Conservation (phyloP, 2,797 vertebrate species). For the Danio albolineatus region DNA sequence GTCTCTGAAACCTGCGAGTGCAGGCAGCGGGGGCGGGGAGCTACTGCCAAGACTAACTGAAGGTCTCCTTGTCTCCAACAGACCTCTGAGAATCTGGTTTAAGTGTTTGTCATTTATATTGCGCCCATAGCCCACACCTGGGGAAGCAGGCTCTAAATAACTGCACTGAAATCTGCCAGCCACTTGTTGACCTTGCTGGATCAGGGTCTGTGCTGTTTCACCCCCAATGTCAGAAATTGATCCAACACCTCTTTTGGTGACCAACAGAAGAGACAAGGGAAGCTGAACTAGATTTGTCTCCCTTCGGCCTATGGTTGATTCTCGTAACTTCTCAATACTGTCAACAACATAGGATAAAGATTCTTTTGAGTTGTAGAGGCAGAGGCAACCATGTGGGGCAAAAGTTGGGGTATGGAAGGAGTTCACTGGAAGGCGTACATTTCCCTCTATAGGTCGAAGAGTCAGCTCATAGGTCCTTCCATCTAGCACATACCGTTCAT, state of each 20-base stretch:
- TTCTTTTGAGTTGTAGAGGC: slow-evolving; percentile 98
- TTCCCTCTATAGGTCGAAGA: slow-evolving; percentile 95
- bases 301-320: slow-evolving; percentile 85
- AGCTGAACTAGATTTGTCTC: slow-evolving; percentile 86
- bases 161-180: slow-evolving; percentile 89
- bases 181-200: slow-evolving; percentile 92
- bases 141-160: slow-evolving; percentile 90
- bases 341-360: slow-evolving; percentile 95
- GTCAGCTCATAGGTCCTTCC: slow-evolving; percentile 94
- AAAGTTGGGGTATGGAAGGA: slow-evolving; percentile 96
- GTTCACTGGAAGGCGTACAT: slow-evolving; percentile 95
- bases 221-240: slow-evolving; percentile 87
- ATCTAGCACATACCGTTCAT: slow-evolving; percentile 92
- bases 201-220: slow-evolving; percentile 91
- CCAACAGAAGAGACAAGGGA: slow-evolving; percentile 87
- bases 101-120: slow-evolving; percentile 94
- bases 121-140: slow-evolving; percentile 90
- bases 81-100: slow-evolving; percentile 87
- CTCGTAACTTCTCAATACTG: slow-evolving; percentile 91
- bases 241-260: slow-evolving; percentile 91
- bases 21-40: slow-evolving; percentile 77
- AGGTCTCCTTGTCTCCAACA: slow-evolving; percentile 87
- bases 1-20: slow-evolving; percentile 84
- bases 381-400: slow-evolving; percentile 93
- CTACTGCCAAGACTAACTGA: slow-evolving; percentile 79